Percentiles rank a stretch among this genome's conserved stretches.
Conservation (phyloP, 2,888 invertebrate genomes). For the Trachelus iudaicus region DNA sequence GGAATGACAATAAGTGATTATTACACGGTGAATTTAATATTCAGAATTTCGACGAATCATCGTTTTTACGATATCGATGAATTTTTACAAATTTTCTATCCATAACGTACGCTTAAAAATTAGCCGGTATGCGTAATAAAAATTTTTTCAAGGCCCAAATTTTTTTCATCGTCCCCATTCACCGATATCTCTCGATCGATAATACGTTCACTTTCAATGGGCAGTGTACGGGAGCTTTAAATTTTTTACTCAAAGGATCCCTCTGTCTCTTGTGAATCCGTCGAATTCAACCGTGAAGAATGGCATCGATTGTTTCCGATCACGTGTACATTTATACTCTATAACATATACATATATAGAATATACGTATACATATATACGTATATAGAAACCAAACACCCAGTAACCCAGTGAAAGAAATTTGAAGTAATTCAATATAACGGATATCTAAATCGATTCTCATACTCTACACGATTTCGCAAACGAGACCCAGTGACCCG, state of each 20-base stretch:
- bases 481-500: background rate
- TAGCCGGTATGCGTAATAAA: background rate
- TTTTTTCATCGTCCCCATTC: background rate
- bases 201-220: background rate
- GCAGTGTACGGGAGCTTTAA: background rate
- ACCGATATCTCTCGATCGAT: background rate
- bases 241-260: background rate
- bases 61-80: background rate
- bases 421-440: background rate
- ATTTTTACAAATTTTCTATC: background rate
- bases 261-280: background rate
- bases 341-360: too few relatives aligned
- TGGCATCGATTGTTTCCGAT: background rate
- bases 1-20: slow-evolving; percentile 28
- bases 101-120: accelerated
- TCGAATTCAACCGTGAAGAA: background rate
- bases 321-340: too few relatives aligned
- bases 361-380: too few relatives aligned
- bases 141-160: background rate
- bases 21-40: slow-evolving; percentile 8
- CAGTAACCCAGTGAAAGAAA: background rate
- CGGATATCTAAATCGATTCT: background rate
- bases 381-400: background rate
- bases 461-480: background rate
- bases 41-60: background rate